Percentiles rank a stretch among this genome's conserved stretches.
phyloP scores from a whole-genome alignment of 2,113 vertebrate genomes.

The Camelus bactrianus region DNA sequence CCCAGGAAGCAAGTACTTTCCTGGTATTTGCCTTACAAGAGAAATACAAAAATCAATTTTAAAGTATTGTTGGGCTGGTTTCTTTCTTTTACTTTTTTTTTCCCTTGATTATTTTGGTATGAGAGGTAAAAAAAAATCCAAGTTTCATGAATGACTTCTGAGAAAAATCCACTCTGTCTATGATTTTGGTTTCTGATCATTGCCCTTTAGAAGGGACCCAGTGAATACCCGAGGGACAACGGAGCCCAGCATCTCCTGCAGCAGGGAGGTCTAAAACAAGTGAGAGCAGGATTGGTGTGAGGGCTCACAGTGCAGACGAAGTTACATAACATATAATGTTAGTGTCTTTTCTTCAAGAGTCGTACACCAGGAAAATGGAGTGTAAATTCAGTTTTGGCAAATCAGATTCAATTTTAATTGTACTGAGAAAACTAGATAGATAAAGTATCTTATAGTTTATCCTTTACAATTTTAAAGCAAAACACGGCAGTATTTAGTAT shows the following conservation, averaged over 20 bases:
- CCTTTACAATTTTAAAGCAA: slow-evolving; percentile 59
- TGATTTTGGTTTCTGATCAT: background rate
- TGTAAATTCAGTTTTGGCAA: slow-evolving; percentile 47
- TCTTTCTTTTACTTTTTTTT: background rate
- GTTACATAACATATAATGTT: background rate
- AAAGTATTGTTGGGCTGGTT: background rate
- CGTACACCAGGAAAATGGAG: background rate
- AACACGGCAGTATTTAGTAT: background rate
- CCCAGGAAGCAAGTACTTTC: background rate
- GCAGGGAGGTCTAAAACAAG: background rate
- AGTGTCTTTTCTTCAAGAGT: background rate
- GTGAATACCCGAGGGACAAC: background rate
- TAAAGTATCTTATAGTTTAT: slow-evolving; percentile 39
- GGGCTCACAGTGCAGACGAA: background rate
- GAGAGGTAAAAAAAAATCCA: background rate
- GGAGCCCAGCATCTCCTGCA: background rate
- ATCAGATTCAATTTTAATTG: slow-evolving; percentile 61
- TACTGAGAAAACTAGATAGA: slow-evolving; percentile 47
- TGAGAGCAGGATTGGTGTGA: background rate
- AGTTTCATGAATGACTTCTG: background rate
- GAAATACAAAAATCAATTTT: slow-evolving; percentile 48
- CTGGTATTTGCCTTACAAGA: background rate
- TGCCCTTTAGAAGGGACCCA: background rate
- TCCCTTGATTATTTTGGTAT: background rate
- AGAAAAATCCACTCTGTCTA: background rate